Conservation (phyloP, 1,140 invertebrate species). For the Phymastichus coffea region DNA sequence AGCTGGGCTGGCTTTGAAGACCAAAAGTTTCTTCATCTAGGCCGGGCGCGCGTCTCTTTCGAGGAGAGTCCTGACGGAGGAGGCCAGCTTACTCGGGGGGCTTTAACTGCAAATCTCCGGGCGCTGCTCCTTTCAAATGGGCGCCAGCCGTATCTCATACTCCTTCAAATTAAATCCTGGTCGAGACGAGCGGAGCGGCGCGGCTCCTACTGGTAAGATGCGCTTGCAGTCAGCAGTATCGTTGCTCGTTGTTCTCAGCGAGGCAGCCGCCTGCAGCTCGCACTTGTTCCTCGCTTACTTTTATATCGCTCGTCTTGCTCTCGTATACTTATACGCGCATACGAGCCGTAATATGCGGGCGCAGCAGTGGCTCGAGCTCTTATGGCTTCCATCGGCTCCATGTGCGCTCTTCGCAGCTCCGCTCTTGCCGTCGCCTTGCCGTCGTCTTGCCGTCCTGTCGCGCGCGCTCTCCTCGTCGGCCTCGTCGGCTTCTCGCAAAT, state of each 20-base stretch:
- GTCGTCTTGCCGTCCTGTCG: background rate
- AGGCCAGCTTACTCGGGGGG: constrained; percentile 32
- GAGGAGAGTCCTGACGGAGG: constrained; percentile 17
- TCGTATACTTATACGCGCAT: no score
- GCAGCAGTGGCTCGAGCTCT: no score
- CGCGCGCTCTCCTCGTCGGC: background rate
- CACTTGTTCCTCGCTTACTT: no score
- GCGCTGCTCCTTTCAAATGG: constrained; percentile 5
- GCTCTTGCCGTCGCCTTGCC: background rate
- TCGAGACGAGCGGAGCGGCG: no score
- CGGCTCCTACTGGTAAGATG: background rate
- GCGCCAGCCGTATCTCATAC: constrained; percentile 28
- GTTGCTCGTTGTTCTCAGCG: no score
- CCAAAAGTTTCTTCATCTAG: constrained; percentile 18
- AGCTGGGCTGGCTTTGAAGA: background rate
- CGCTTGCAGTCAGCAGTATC: background rate
- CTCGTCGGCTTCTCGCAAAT: background rate
- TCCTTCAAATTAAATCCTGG: constrained; percentile 35
- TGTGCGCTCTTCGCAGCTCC: no score
- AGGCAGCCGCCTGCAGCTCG: background rate
- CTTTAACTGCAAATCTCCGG: constrained; percentile 23
- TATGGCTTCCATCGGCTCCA: constrained; percentile 11
- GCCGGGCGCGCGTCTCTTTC: no score
- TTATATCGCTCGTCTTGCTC: no score
- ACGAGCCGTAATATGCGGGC: no score